These are phyloP conservation scores for Petrocephalus schoutedeni DNA, from an alignment of 2,797 vertebrate genomes.

Conservation along the genomic window DNA sequence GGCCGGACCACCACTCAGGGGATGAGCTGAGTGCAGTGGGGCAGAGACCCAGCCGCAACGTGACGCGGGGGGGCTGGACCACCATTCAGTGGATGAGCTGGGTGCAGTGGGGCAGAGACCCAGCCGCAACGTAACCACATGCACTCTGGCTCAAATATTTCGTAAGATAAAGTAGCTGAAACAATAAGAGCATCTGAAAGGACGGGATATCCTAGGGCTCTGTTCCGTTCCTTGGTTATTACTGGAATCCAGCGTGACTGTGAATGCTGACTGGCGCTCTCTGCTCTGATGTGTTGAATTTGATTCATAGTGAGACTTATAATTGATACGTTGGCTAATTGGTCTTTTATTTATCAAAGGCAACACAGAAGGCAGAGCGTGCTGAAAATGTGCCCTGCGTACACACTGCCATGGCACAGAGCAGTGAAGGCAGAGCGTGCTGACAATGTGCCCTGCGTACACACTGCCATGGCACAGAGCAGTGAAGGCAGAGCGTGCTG, in stretches of 20 bases:
- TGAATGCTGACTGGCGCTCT: background rate
- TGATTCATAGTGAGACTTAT: background rate
- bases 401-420: background rate
- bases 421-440: background rate
- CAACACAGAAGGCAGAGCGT: background rate
- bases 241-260: background rate
- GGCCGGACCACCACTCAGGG: no score
- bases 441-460: background rate
- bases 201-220: background rate
- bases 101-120: no score
- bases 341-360: background rate
- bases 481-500: background rate
- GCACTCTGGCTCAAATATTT: constrained; percentile 24
- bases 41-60: no score
- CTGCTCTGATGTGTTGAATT: background rate
- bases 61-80: no score
- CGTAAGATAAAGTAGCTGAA: background rate
- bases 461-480: background rate
- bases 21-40: no score
- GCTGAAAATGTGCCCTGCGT: background rate
- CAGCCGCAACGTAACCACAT: no score
- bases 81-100: no score
- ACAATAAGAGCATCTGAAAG: background rate
- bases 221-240: background rate
- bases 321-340: background rate